Percentiles rank a stretch among this genome's conserved stretches.
These are phyloP conservation scores for Diceros bicornis DNA, from an alignment of 2,797 vertebrate genomes.

Conservation along the genomic window DNA sequence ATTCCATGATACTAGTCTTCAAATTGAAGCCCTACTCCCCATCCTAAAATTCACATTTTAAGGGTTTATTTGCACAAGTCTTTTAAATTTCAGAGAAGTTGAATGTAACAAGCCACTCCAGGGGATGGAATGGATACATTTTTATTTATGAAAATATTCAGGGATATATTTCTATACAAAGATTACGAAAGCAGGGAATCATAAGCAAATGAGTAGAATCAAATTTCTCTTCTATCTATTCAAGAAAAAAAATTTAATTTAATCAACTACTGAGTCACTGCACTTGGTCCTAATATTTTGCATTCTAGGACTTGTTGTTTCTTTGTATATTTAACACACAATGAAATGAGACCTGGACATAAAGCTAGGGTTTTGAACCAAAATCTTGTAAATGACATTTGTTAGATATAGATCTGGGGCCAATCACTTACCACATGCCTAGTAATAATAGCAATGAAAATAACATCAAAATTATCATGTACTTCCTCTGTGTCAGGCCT, in stretches of 20 bases:
- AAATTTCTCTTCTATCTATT: neutral
- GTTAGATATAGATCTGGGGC: neutral
- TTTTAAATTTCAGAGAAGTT: slow-evolving; percentile 44
- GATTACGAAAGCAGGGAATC: neutral
- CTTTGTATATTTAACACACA: neutral
- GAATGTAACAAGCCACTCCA: neutral
- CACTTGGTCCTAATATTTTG: neutral
- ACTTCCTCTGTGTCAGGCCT: neutral
- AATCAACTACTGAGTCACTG: neutral
- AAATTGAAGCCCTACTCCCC: neutral
- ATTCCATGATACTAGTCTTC: neutral
- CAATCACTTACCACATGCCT: neutral
- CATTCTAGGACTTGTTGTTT: neutral
- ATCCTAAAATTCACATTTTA: neutral
- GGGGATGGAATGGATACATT: neutral
- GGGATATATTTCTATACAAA: neutral
- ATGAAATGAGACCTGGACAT: neutral
- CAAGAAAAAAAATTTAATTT: neutral
- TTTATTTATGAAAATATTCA: slow-evolving; percentile 29
- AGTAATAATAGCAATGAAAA: neutral
- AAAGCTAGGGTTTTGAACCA: neutral
- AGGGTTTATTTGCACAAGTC: neutral
- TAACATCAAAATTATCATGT: neutral
- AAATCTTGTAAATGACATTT: neutral
- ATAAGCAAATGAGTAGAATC: neutral